Evolutionary conservation across 2,888 invertebrate genomes (phyloP).

Genomic region (Phasia obesa): DNA sequence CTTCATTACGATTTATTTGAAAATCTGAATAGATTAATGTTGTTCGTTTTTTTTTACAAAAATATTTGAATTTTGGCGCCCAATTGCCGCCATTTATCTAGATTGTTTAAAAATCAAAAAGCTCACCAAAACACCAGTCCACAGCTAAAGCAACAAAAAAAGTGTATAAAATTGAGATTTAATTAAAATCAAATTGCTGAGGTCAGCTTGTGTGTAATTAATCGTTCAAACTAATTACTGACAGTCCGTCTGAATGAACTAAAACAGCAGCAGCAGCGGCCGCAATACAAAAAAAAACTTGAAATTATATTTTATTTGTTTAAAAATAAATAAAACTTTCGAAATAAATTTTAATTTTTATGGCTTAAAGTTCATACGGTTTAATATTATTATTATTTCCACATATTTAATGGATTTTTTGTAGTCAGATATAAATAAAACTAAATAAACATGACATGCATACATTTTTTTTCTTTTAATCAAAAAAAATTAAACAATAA

Average conservation of each 20-base stretch:
- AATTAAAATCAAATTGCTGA: constrained; percentile 73
- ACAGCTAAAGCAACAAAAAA: constrained; percentile 37
- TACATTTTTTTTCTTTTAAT: constrained; percentile 36
- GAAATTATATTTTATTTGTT: constrained; percentile 12
- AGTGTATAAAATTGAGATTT: constrained; percentile 69
- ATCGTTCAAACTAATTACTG: constrained; percentile 79
- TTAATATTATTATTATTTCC: neutral
- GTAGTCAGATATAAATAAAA: constrained; percentile 20
- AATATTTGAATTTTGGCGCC: constrained; percentile 63
- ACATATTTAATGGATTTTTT: constrained; percentile 16
- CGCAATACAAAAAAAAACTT: constrained; percentile 7
- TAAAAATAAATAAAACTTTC: constrained; percentile 39
- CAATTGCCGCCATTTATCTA: constrained; percentile 56
- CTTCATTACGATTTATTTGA: constrained; percentile 24
- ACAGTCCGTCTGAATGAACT: neutral
- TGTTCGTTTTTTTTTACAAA: constrained; percentile 29
- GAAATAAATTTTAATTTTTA: constrained; percentile 60
- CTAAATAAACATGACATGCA: neutral
- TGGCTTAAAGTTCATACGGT: constrained; percentile 59
- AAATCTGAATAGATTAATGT: constrained; percentile 35
- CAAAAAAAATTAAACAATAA: too few species aligned
- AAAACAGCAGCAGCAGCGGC: neutral
- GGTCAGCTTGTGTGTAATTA: constrained; percentile 76
- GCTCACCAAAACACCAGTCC: constrained; percentile 9
- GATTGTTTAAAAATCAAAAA: constrained; percentile 33